Evolutionary conservation across 1,140 invertebrate species (phyloP), one percentile per base, ranked within the genome.

Genomic region (Trichonephila clavipes): DNA sequence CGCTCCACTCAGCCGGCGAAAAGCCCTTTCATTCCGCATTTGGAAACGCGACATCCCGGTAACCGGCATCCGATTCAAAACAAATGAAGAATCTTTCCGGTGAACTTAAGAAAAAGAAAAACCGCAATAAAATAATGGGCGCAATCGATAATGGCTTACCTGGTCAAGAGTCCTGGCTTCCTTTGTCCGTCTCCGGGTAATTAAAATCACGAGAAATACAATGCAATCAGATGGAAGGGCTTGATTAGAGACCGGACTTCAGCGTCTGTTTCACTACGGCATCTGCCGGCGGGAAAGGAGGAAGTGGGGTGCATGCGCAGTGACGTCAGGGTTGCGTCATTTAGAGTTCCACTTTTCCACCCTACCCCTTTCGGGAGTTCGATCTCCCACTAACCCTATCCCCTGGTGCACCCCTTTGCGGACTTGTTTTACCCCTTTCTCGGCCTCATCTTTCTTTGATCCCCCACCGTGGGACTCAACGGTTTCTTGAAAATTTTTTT

Each of bases 291-390:
- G 40, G 90, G 34, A 92, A 69, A 85, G 81, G n/a, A 59, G 77
- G 58, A 34, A 24, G 44, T 58, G 28, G 90, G 28, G 90, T 24
- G 90, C 82, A 82, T 69, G 90, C 90, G 81, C 62, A 28, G 61
- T 92, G 77, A 85, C 81, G 90, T 85, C 61, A 85, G 81, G 6
- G 82, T 92, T 92, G 90, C 90, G 90, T 92, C 90, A 92, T 66
- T 92, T 44, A 51, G 64, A 44, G 44, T 92, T 72, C 64, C 88
- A 24, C 59, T 66, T 69, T 85, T 81, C 61, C 62, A 85, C 51
- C 82, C 90, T 66, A 85, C 77, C 77, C 90, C 82, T 92, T 82
- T 92, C 28, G n/a, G 24, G 64, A n/a, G n/a, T 58, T 18, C 34
- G 24, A 69, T 10, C 66, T 69, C 72, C 59, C 19, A 81, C 90